Conservation (phyloP, 2,113 vertebrate species). For the Pantherophis guttatus region DNA sequence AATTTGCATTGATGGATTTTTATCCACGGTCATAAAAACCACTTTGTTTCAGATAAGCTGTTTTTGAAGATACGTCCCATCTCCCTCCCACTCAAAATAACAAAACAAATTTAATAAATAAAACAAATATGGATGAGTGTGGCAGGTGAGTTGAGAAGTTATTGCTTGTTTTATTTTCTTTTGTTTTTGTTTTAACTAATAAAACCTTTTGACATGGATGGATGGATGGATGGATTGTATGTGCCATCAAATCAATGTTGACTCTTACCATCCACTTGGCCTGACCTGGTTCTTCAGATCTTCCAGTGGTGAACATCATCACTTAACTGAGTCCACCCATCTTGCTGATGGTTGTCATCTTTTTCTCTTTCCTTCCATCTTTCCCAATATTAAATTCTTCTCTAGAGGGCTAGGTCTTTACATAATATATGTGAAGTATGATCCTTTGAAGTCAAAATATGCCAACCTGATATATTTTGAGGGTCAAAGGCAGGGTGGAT, state of each 20-base stretch:
- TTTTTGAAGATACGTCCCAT: background rate
- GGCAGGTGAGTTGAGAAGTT: background rate
- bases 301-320: background rate
- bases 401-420: background rate
- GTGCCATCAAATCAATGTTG: background rate
- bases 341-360: background rate
- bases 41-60: background rate
- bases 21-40: background rate
- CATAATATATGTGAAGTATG: background rate
- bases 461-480: background rate
- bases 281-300: background rate
- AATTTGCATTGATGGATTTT: background rate
- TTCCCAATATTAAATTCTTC: background rate
- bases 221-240: background rate
- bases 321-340: background rate
- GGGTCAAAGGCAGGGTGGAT: background rate
- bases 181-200: background rate
- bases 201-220: background rate
- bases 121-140: no score
- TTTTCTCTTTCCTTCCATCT: background rate
- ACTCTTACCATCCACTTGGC: background rate
- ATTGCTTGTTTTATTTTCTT: background rate
- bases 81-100: background rate
- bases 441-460: background rate
- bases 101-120: background rate